These are phyloP conservation scores for Decapterus maruadsi DNA, from an alignment of 2,797 vertebrate genomes.

Conservation along the genomic window DNA sequence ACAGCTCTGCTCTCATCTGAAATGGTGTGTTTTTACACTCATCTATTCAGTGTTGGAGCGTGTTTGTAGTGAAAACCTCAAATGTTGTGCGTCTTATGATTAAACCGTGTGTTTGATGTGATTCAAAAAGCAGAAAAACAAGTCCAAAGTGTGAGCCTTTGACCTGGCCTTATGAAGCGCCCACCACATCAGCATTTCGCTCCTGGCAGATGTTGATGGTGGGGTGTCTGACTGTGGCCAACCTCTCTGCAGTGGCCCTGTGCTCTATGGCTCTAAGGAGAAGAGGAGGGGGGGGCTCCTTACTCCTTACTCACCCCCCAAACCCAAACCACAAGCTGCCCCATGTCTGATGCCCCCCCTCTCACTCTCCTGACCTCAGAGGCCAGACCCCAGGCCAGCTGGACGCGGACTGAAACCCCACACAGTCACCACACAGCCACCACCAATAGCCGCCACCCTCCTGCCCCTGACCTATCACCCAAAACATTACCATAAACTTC, in stretches of 20 bases:
- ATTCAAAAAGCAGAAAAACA: slow-evolving; percentile 73
- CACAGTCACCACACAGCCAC: slow-evolving; percentile 73
- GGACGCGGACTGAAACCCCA: slow-evolving; percentile 72
- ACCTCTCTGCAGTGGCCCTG: slow-evolving; percentile 70
- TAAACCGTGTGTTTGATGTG: slow-evolving; percentile 62
- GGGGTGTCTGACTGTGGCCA: slow-evolving; percentile 60
- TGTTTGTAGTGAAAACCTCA: slow-evolving; percentile 47
- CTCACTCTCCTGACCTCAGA: slow-evolving; percentile 74
- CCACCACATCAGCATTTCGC: slow-evolving; percentile 76
- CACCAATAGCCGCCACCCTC: slow-evolving; percentile 68
- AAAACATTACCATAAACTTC: slow-evolving; percentile 82
- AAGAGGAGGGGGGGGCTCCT: slow-evolving; percentile 15
- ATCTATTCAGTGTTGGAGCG: slow-evolving; percentile 48
- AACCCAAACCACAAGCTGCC: slow-evolving; percentile 75
- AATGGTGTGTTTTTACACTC: slow-evolving; percentile 50
- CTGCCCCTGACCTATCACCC: slow-evolving; percentile 80
- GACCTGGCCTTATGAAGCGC: slow-evolving; percentile 65
- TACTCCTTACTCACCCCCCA: slow-evolving; percentile 41
- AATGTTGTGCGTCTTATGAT: slow-evolving; percentile 54
- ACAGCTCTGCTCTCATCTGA: slow-evolving; percentile 60
- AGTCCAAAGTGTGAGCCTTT: slow-evolving; percentile 64
- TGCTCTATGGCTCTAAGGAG: slow-evolving; percentile 45
- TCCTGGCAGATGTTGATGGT: slow-evolving; percentile 68
- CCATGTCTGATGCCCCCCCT: slow-evolving; percentile 73
- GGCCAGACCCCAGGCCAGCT: slow-evolving; percentile 72